Evolutionary conservation across 2,797 vertebrate genomes (phyloP), one percentile per base, ranked within the genome.

Genomic region (Gadopsis bispinosus): DNA sequence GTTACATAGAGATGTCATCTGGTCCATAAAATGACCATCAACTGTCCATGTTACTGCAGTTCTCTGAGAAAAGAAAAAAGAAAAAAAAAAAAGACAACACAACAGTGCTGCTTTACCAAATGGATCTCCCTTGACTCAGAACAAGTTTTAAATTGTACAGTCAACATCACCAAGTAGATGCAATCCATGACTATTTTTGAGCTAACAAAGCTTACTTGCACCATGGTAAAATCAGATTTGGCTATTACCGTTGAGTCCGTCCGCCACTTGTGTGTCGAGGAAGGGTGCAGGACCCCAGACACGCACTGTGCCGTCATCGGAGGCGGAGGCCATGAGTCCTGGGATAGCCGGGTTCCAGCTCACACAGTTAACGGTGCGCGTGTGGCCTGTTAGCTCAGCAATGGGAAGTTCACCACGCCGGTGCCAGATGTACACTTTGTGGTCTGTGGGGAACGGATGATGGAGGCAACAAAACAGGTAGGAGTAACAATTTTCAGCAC

Each of bases 351-450:
- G 98, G 96, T 99, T 99, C 98, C 98, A 99, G 96, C 97, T 99
- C 88, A 99, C 98, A 82, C 98, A 99, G 91, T 99, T 99, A 53
- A 99, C 98, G 33, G 98, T 99, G 85, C 98, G 97, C 0, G 98
- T 99, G 95, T 99, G 98, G 85, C 98, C 98, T 1, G 97, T 99
- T 89, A 99, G 95, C 95, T 99, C 98, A 1, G 98, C 97, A 50
- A 99, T 98, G 14, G 98, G 98, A 90, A 99, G 95, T 89, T 99
- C 98, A 0, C 98, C 98, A 43, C 98, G 97, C 85, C 97, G 96
- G 94, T 99, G 98, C 98, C 98, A 99, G 92, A 99, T 99, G 93
- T 99, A 99, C 75, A 99, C 98, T 91, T 99, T 99, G 90, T 99
- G 98, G 96, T 99, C 98, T 99, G 86, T 60, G 75, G 61, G 51